Conservation (phyloP, 2,113 vertebrate genomes). For the Chaenocephalus aceratus region DNA sequence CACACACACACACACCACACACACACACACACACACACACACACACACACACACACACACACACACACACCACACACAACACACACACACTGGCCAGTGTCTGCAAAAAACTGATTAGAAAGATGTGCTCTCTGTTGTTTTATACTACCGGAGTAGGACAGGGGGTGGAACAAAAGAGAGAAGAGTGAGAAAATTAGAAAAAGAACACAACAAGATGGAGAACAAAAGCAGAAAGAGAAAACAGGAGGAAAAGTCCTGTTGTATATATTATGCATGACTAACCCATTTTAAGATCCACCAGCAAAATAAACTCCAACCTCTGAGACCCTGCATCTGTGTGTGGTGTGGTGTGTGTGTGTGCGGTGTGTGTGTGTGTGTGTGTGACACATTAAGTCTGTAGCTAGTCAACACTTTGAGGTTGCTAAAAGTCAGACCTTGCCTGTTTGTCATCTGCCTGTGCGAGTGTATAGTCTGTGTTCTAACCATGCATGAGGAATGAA, state of each 20-base stretch:
- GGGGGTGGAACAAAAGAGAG: not conserved
- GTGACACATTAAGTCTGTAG: not conserved
- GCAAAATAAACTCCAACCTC: constrained; percentile 21
- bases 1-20: too few species aligned
- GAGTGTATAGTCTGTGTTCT: too few species aligned
- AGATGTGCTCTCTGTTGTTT: constrained; percentile 1
- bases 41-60: too few species aligned
- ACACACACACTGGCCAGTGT: too few species aligned
- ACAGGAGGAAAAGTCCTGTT: constrained; percentile 26
- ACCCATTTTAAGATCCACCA: constrained; percentile 67
- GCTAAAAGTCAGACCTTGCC: too few species aligned
- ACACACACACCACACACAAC: too few species aligned
- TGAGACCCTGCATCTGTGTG: not conserved
- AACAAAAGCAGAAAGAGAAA: constrained; percentile 33
- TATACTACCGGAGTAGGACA: not conserved
- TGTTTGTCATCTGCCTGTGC: too few species aligned
- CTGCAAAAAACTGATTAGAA: constrained; percentile 9
- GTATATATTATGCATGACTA: constrained; percentile 76
- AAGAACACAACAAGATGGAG: constrained; percentile 13
- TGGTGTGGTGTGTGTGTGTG: constrained; percentile 5
- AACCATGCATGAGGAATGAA: too few species aligned
- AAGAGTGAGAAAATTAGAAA: constrained; percentile 11
- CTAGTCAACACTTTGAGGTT: too few species aligned
- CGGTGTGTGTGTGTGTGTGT: not conserved
- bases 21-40: too few species aligned